phyloP scores from a whole-genome alignment of 2,113 vertebrate genomes.

The Cryptomyrus ogoouensis region DNA sequence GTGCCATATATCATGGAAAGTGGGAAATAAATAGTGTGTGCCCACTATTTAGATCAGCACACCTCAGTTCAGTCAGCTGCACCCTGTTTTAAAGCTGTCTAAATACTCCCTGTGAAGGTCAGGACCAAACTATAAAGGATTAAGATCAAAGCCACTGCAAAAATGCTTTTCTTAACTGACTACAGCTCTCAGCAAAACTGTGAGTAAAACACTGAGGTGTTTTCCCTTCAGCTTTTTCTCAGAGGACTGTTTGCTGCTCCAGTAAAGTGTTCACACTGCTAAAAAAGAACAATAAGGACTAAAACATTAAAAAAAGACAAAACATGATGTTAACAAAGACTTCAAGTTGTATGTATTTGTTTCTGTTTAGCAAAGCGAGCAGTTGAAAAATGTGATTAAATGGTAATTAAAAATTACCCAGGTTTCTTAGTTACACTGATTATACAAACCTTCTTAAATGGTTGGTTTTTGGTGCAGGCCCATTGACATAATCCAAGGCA shows the following conservation, averaged over 20 bases:
- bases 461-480: not conserved
- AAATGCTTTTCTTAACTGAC: slow-evolving; percentile 23
- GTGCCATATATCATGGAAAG: slow-evolving; percentile 14
- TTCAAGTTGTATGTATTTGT: not conserved
- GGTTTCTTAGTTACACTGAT: not conserved
- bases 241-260: not conserved
- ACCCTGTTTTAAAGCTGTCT: slow-evolving; percentile 21
- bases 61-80: not conserved
- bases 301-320: not conserved
- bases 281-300: not conserved
- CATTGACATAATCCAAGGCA: not conserved
- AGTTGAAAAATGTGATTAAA: not conserved
- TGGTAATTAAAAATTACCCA: not conserved
- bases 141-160: slow-evolving; percentile 15
- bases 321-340: not conserved
- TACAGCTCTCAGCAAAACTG: not conserved
- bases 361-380: not conserved
- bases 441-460: not conserved
- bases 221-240: not conserved
- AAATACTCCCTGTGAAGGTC: slow-evolving; percentile 15
- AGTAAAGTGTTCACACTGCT: not conserved
- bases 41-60: not conserved
- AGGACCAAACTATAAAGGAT: slow-evolving; percentile 12
- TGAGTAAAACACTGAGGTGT: not conserved
- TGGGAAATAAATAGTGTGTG: slow-evolving; percentile 13